These are phyloP conservation scores for Lordiphosa fenestrarum DNA, from an alignment of 2,888 invertebrate genomes.

Conservation along the genomic window DNA sequence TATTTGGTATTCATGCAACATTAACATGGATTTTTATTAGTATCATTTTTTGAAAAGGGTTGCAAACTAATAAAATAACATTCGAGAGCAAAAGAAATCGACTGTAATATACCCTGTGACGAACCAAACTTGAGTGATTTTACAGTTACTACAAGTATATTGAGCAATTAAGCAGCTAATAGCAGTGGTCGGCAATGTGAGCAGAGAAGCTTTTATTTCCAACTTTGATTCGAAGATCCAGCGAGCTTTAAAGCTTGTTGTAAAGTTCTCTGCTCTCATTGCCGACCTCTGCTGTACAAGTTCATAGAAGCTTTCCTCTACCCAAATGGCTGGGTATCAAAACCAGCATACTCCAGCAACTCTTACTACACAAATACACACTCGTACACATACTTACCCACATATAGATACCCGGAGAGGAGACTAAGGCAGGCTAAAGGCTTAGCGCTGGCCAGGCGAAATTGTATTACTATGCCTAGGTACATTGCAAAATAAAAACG, in stretches of 20 bases:
- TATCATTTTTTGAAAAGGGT: constrained; percentile 75
- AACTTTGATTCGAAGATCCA: too few relatives aligned
- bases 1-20: constrained; percentile 74
- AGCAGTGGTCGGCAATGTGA: too few relatives aligned
- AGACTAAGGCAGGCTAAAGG: constrained; percentile 36
- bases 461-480: constrained; percentile 51
- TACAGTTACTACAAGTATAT: too few relatives aligned
- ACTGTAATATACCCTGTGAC: too few relatives aligned
- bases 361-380: constrained; percentile 6
- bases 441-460: constrained; percentile 55
- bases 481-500: constrained; percentile 29
- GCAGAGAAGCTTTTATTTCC: too few relatives aligned
- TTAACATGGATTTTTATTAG: constrained; percentile 75
- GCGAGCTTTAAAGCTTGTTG: too few relatives aligned
- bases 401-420: constrained; percentile 9
- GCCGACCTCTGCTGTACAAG: too few relatives aligned
- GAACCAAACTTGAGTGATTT: too few relatives aligned
- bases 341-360: constrained; percentile 9
- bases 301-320: too few relatives aligned
- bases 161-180: too few relatives aligned
- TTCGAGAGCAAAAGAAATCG: background rate
- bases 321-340: constrained; percentile 4
- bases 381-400: background rate
- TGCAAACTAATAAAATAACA: constrained; percentile 51
- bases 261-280: too few relatives aligned